These are phyloP conservation scores for Phalloptychus januarius DNA, from an alignment of 2,797 vertebrate genomes.

Conservation along the genomic window DNA sequence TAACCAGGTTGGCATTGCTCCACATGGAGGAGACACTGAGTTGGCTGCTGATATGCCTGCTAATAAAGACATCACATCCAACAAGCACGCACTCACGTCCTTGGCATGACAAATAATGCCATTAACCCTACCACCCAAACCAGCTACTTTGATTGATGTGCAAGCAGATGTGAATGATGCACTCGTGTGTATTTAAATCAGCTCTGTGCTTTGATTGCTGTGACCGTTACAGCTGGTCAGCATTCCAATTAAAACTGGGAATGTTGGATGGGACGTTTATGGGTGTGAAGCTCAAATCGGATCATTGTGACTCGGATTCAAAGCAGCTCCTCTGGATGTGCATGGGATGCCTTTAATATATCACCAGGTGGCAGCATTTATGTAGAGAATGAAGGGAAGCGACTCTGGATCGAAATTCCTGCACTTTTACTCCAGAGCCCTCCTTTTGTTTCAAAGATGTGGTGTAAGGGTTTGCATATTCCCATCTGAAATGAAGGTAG, in stretches of 20 bases:
- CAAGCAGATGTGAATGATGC: conserved; percentile 60
- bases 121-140: conserved; percentile 82
- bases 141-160: conserved; percentile 81
- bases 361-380: conserved; percentile 85
- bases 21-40: conserved; percentile 65
- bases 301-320: conserved; percentile 36
- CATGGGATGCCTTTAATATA: conserved; percentile 53
- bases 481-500: conserved; percentile 59
- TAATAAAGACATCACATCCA: conserved; percentile 83
- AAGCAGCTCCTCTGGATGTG: conserved; percentile 31
- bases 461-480: conserved; percentile 25
- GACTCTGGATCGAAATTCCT: conserved; percentile 48
- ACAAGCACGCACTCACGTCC: conserved; percentile 71
- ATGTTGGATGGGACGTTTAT: conserved; percentile 55
- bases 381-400: conserved; percentile 63
- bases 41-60: conserved; percentile 79
- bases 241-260: conserved; percentile 55
- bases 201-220: conserved; percentile 52
- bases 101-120: conserved; percentile 83
- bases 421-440: conserved; percentile 25
- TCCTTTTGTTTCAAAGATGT: conserved; percentile 13
- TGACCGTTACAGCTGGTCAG: conserved; percentile 70
- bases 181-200: conserved; percentile 40
- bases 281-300: conserved; percentile 19
- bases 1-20: conserved; percentile 77